phyloP scores from a whole-genome alignment of 2,888 invertebrate species.

The Andrena minutula region DNA sequence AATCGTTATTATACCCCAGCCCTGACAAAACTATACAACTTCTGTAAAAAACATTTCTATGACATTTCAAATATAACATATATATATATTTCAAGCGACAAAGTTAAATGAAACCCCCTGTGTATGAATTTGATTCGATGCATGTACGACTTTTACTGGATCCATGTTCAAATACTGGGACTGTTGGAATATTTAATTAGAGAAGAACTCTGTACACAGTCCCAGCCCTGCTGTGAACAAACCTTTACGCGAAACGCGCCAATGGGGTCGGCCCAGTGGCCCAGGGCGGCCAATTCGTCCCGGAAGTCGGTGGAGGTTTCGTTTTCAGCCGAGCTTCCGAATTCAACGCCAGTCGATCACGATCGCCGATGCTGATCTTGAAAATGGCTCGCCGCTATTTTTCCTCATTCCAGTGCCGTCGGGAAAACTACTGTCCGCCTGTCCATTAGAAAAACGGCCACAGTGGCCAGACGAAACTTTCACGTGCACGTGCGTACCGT shows the following conservation, averaged over 20 bases:
- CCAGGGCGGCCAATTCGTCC: background rate
- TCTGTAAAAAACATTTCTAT: too few species aligned
- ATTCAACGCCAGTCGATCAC: constrained; percentile 26
- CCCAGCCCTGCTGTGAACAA: too few species aligned
- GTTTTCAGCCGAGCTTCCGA: constrained; percentile 22
- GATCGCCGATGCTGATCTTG: constrained; percentile 57
- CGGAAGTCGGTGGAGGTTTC: constrained; percentile 18
- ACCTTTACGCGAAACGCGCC: background rate
- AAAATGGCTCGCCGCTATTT: constrained; percentile 68
- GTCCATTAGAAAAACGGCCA: background rate
- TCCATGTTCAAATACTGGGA: too few species aligned
- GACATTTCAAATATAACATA: too few species aligned
- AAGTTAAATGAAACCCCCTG: too few species aligned
- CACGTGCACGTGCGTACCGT: constrained; percentile 30
- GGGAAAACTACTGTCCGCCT: constrained; percentile 32
- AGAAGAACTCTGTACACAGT: too few species aligned
- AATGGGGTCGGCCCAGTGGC: background rate
- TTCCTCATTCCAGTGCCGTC: constrained; percentile 58
- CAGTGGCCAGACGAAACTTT: constrained; percentile 31
- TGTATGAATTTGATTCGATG: too few species aligned
- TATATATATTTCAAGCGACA: too few species aligned
- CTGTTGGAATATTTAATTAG: too few species aligned
- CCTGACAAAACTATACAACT: too few species aligned
- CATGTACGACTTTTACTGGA: too few species aligned
- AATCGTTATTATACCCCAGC: too few species aligned